phyloP scores from a whole-genome alignment of 2,113 vertebrate genomes.

The Microcebus tavaratra region DNA sequence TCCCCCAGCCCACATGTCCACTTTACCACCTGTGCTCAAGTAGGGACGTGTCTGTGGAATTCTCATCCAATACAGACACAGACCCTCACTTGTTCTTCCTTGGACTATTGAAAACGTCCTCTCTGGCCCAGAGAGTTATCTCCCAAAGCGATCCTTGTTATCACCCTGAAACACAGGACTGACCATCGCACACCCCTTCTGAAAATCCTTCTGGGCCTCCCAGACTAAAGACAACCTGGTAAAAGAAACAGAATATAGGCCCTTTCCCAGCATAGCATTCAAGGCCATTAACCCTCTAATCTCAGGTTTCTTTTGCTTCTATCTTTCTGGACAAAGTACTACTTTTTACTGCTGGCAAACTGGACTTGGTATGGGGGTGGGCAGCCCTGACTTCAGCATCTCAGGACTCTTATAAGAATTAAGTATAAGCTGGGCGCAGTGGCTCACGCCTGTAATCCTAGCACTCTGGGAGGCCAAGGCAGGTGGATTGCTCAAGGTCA shows the following conservation, averaged over 20 bases:
- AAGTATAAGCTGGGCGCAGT: background rate
- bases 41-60: background rate
- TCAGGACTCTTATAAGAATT: background rate
- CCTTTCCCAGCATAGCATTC: background rate
- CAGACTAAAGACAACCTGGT: background rate
- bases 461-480: too few species aligned
- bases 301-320: background rate
- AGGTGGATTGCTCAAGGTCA: too few species aligned
- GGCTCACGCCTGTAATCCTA: too few species aligned
- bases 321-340: slow-evolving; percentile 20
- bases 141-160: slow-evolving; percentile 4
- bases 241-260: background rate
- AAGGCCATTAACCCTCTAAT: background rate
- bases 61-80: background rate
- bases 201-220: background rate
- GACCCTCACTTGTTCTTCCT: background rate
- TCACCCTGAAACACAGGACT: slow-evolving; percentile 15
- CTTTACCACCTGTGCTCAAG: background rate
- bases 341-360: background rate
- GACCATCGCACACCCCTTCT: background rate
- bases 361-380: background rate
- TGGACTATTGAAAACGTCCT: background rate
- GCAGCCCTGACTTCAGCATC: background rate
- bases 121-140: background rate
- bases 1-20: background rate